Evolutionary conservation across 2,113 vertebrate genomes (phyloP).

Genomic region (Pionites leucogaster): DNA sequence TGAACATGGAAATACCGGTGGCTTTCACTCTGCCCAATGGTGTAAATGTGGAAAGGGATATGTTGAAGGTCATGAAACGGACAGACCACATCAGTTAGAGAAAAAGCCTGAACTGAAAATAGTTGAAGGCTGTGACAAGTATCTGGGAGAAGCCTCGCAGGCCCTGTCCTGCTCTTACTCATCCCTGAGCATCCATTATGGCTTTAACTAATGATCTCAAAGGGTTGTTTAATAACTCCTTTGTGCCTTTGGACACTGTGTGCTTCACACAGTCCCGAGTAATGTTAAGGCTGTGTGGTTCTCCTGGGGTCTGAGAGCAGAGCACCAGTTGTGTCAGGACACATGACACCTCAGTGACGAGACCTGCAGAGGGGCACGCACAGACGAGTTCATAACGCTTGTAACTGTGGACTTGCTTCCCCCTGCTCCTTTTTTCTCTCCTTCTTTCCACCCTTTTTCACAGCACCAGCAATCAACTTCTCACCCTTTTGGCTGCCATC

Average conservation of each 20-base stretch:
- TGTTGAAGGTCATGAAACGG: not conserved
- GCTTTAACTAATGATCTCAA: not conserved
- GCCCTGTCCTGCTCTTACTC: not conserved
- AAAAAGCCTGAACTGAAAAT: not conserved
- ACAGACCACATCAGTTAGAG: not conserved
- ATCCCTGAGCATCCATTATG: not conserved
- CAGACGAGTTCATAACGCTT: not conserved
- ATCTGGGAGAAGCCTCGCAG: not conserved
- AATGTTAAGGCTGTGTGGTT: not conserved
- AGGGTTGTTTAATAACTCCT: not conserved
- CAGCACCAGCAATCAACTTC: not conserved
- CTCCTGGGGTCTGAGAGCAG: not conserved
- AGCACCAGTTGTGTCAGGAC: not conserved
- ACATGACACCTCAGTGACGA: not conserved
- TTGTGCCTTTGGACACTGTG: not conserved
- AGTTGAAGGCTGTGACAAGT: not conserved
- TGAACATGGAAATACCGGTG: not conserved
- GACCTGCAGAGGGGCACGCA: not conserved
- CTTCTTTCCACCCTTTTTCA: not conserved
- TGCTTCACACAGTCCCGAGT: not conserved
- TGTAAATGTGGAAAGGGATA: not conserved
- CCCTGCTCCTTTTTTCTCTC: not conserved
- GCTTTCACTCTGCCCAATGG: not conserved
- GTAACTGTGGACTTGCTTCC: not conserved
- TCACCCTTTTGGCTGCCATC: not conserved